phyloP scores from a whole-genome alignment of 2,888 invertebrate species.

The Melipona beecheii region DNA sequence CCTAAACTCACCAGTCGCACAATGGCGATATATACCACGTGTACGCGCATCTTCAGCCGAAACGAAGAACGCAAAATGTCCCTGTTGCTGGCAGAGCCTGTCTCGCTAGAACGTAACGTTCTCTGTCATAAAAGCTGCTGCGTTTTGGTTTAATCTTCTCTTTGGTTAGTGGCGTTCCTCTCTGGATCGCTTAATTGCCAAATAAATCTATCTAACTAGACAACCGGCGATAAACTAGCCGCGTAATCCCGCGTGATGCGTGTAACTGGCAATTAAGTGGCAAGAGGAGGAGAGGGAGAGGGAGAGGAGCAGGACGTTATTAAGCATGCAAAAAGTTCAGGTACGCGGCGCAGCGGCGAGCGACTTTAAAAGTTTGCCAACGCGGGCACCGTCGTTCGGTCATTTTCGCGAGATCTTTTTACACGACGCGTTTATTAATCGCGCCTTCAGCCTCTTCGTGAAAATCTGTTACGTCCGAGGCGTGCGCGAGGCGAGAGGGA shows the following conservation, averaged over 20 bases:
- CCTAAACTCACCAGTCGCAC: constrained; percentile 59
- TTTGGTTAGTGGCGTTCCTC: background rate
- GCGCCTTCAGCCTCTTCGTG: background rate
- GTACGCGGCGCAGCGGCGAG: background rate
- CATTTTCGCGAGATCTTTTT: constrained; percentile 8
- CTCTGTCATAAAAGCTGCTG: constrained; percentile 20
- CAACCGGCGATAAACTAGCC: constrained; percentile 37
- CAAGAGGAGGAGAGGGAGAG: background rate
- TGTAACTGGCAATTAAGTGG: constrained; percentile 33
- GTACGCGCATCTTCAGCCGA: background rate
- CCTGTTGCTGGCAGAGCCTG: background rate
- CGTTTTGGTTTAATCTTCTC: constrained; percentile 36
- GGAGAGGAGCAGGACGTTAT: constrained; percentile 9
- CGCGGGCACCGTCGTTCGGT: background rate
- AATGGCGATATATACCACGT: constrained; percentile 46
- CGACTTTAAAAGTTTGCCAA: constrained; percentile 5
- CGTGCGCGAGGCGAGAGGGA: background rate
- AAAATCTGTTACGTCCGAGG: background rate
- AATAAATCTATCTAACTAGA: constrained; percentile 51
- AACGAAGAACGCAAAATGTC: background rate
- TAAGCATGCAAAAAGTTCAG: constrained; percentile 33
- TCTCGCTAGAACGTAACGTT: background rate
- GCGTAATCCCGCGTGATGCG: constrained; percentile 25
- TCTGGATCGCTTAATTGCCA: constrained; percentile 48
- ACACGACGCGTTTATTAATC: constrained; percentile 39